Evolutionary conservation across 53 echinoderm and acorn worm genomes (phyloP).

Genomic region (Arbacia lixula): DNA sequence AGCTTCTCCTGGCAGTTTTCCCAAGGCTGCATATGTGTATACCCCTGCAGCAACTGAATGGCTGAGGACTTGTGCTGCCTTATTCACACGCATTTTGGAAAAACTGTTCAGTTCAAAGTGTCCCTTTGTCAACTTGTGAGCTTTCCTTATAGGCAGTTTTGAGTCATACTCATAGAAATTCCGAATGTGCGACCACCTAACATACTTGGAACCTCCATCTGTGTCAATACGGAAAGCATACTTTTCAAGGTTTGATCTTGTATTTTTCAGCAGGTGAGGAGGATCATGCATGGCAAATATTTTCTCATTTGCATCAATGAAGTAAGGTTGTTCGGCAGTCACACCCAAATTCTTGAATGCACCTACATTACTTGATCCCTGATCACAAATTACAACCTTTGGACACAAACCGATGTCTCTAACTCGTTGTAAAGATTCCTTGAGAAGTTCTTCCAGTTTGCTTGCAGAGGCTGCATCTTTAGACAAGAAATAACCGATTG

Average conservation of each 20-base stretch:
- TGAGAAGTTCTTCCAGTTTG: background rate
- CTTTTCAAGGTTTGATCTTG: slow-evolving; percentile 48
- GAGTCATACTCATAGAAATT: slow-evolving; percentile 56
- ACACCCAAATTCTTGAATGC: slow-evolving; percentile 31
- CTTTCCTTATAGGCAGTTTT: slow-evolving; percentile 45
- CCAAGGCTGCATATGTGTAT: slow-evolving; percentile 45
- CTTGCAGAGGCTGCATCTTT: slow-evolving; percentile 16
- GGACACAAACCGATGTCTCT: slow-evolving; percentile 50
- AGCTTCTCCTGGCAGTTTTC: slow-evolving; percentile 47
- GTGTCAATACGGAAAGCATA: slow-evolving; percentile 17
- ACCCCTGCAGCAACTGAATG: slow-evolving; percentile 51
- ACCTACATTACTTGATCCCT: slow-evolving; percentile 45
- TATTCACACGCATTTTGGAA: slow-evolving; percentile 61
- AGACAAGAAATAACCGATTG: slow-evolving; percentile 46
- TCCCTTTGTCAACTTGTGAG: slow-evolving; percentile 60
- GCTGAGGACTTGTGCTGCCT: slow-evolving; percentile 66
- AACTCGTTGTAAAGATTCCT: slow-evolving; percentile 10
- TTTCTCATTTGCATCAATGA: slow-evolving; percentile 8
- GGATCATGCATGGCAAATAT: slow-evolving; percentile 61
- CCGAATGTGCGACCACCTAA: slow-evolving; percentile 55
- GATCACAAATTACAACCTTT: slow-evolving; percentile 60
- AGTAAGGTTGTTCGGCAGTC: slow-evolving; percentile 31
- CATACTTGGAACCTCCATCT: background rate
- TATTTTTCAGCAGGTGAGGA: slow-evolving; percentile 66
- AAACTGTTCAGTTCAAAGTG: slow-evolving; percentile 45